Evolutionary conservation across 2,888 invertebrate genomes (phyloP).

Genomic region (Sarcophaga rosellei): DNA sequence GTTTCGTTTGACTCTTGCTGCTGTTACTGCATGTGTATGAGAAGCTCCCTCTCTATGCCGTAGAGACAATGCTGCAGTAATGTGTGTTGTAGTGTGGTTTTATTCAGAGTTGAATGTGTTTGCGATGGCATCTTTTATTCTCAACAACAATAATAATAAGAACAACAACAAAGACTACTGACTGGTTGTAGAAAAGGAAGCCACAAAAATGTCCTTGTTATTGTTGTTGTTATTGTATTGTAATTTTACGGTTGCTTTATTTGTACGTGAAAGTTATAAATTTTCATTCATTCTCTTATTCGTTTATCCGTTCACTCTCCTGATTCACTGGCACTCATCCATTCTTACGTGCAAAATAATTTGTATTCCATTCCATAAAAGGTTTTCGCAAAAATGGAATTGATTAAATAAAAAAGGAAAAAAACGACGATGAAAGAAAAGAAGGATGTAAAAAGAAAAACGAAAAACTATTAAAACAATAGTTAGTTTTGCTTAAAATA

Average conservation of each 20-base stretch:
- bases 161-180: constrained; percentile 10
- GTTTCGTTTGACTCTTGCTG: not conserved
- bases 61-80: constrained; percentile 69
- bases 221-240: constrained; percentile 65
- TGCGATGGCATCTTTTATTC: constrained; percentile 31
- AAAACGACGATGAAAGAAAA: not conserved
- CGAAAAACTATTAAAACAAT: constrained; percentile 41
- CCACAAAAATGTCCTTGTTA: constrained; percentile 69
- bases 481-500: not conserved
- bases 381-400: constrained; percentile 47
- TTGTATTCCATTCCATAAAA: constrained; percentile 53
- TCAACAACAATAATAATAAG: constrained; percentile 33
- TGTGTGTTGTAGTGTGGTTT: constrained; percentile 31
- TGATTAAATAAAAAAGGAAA: constrained; percentile 50
- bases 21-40: constrained; percentile 1
- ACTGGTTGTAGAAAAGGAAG: constrained; percentile 50
- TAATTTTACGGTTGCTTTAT: constrained; percentile 77
- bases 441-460: not conserved
- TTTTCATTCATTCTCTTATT: constrained; percentile 66
- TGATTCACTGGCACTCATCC: no score
- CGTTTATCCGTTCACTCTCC: constrained; percentile 39
- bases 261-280: constrained; percentile 75
- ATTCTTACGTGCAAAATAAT: constrained; percentile 67
- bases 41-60: not conserved
- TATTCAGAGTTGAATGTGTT: constrained; percentile 12